Conservation (phyloP, 2,888 invertebrate species). For the Idaea dimidiata region DNA sequence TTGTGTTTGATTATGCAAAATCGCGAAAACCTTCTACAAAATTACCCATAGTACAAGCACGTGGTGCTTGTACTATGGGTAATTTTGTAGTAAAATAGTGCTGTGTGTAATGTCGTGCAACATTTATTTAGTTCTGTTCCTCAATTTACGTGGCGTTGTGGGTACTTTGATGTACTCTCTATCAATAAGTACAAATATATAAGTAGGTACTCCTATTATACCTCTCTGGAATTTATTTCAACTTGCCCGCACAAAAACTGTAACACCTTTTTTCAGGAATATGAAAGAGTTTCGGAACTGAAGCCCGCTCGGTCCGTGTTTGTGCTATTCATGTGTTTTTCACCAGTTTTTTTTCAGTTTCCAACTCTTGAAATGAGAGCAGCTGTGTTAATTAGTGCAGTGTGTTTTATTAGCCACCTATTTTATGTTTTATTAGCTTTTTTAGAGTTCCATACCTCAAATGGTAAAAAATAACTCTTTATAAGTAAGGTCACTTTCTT, state of each 20-base stretch:
- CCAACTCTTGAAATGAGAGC: neutral
- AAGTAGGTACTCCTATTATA: constrained; percentile 34
- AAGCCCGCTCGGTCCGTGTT: constrained; percentile 26
- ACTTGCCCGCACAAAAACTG: constrained; percentile 50
- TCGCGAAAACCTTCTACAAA: too few species aligned
- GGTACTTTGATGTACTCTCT: too few species aligned
- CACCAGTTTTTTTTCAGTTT: neutral
- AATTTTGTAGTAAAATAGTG: too few species aligned
- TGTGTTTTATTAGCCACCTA: neutral
- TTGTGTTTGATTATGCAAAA: too few species aligned
- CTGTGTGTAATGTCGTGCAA: too few species aligned
- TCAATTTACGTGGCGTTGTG: too few species aligned
- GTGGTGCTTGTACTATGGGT: too few species aligned
- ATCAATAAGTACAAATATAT: too few species aligned
- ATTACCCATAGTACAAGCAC: too few species aligned
- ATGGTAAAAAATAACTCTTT: too few species aligned
- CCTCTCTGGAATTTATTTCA: constrained; percentile 54
- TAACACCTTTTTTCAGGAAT: constrained; percentile 52
- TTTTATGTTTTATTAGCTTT: neutral
- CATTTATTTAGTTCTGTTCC: too few species aligned
- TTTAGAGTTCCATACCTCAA: neutral
- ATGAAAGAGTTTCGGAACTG: constrained; percentile 37
- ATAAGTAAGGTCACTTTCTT: too few species aligned
- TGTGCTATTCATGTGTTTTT: neutral
- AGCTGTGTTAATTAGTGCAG: neutral